Base-by-base conservation (phyloP, 1,140 invertebrate genomes). In the Camponotus floridanus region DNA sequence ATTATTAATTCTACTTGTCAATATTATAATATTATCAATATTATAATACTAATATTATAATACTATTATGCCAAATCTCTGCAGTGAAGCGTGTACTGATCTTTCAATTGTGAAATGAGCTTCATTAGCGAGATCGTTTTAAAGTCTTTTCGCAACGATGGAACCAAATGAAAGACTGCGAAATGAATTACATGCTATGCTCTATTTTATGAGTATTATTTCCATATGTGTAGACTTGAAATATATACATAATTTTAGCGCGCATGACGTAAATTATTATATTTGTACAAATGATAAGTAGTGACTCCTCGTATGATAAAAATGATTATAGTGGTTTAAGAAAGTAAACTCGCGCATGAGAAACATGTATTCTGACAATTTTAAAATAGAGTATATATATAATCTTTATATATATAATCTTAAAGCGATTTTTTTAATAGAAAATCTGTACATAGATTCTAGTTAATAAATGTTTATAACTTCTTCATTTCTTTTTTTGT, bases 381-480 rank as follows among this genome's bases (percentile, higher is more conserved):
- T 64, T 64, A 76, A 9, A 51, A 33, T 48, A 33, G 31, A 64
- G 15, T 4, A 6, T 0, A 33, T 4, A 6, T 0, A 33, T 78
- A 76, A 76, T 65, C 4, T 65, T 31, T 65, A 78, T 0, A 33
- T 4, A 6, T 0, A 33, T 78, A 76, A 76, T 65, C 4, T 65
- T 31, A 48, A 78, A 74, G n/a, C 33, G 26, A 45, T 61, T 26
- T 26, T 26, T 26, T 26, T 76, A 45, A 45, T 3, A 26, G 18
- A 45, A 78, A 65, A 65, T 65, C 57, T 78, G 59, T 78, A 78
- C 33, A 78, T 78, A 78, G 39, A 36, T 36, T 7, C n/a, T 65
- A 78, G 33, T 59, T 74, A 64, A 64, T 45, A 18, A 65, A 48
- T 64, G 39, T 65, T 65, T 65, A n/a, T 31, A 65, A 65, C 6